Evolutionary conservation across 2,888 invertebrate genomes (phyloP), one percentile per base, ranked within the genome.

Genomic region (Xestoiulus laeticollis): DNA sequence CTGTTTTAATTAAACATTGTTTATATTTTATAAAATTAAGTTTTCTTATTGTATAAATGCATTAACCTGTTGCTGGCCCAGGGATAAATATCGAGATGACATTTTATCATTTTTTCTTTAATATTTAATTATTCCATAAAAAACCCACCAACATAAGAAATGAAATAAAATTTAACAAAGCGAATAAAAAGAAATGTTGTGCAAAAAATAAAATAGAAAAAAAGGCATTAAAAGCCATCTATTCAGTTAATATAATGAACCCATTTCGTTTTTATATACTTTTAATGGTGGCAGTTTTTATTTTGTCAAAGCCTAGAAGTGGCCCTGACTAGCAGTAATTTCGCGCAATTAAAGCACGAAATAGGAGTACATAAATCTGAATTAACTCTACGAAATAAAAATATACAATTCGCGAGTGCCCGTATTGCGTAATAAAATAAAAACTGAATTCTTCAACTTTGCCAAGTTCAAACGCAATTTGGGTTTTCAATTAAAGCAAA

Each of bases 381-480:
- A 68, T 68, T 68, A 68, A 68, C 68, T 68, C 26, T 22, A 0
- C 22, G 68, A 68, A 68, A 68, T 68, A 68, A 68, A 68, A 68
- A 68, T 68, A 26, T 68, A 68, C 22, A 68, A 68, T 68, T 26
- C 26, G 22, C 6, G 26, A 68, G 68, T 68, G 68, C 68, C 68
- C 26, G 5, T 22, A 10, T 68, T 68, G 68, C 68, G 26, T 68
- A 4, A 68, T 68, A 68, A 68, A 68, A 68, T 68, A 68, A 68
- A 68, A 68, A 68, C 68, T 2, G 26, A 26, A 68, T 68, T 0
- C 68, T 26, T 22, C 5, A 68, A 26, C 22, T 68, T 68, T 68
- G 68, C 26, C 68, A 26, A 68, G 68, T 68, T 68, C 68, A 68
- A 68, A 68, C 26, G 22, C 68, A 68, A 68, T 68, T 68, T 68